Evolutionary conservation across 2,888 invertebrate genomes (phyloP), one percentile per base, ranked within the genome.

Genomic region (Polyploca ridens): DNA sequence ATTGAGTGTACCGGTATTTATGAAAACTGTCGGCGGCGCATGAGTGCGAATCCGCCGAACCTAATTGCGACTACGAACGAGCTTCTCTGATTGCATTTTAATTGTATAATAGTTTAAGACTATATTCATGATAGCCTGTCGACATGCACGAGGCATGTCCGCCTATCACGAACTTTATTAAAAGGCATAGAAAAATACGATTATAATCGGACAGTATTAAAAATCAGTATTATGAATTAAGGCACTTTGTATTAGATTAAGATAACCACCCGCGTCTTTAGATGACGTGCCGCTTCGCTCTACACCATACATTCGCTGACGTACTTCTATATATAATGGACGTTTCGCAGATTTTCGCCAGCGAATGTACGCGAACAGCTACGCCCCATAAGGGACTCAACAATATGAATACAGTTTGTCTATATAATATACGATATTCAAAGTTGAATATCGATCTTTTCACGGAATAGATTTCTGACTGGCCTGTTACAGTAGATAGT

Each of bases 121-220:
- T 60, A 54, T 54, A 54, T 6, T 54, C 54, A 69, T 41, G 41
- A 41, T 66, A 67, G 69, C 68, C 69, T 72, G 72, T 38, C 66
- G 69, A 46, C 63, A 62, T 64, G 75, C 69, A 69, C 63, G 64
- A 63, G 65, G 63, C 61, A 59, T 62, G 62, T 19, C 41, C 46
- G 57, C 60, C 49, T 38, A 64, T 63, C 66, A 68, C 69, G 70
- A 70, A 70, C 72, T 72, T 71, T 68, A 74, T 63, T 67, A 71
- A 71, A 70, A 74, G 76, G 78, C 74, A 68, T 77, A 72, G 71
- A 71, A 27, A 41, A 70, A 73, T 73, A 78, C 75, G 75, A 71
- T 75, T 76, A 65, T 69, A 80, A 72, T 82, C 75, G 72, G 79
- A 72, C 87, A 89, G 90, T 87, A 87, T 86, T 85, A 79, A 68